A percentile compares a stretch with the other conserved stretches of the same genome.
phyloP scores from a whole-genome alignment of 1,140 invertebrate genomes.

The fruit fly (Drosophila melanogaster) region Release_6_plus_ISO1_MT NT_033777.3:12564501-12565000 shows the following conservation, averaged over 20 bases:
- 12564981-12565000: too few species aligned
- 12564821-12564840: too few species aligned
- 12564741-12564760: too few species aligned
- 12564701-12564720: too few species aligned
- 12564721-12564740: too few species aligned
- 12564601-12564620: conserved; percentile 3
- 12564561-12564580: conserved; percentile 8
- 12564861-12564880: not conserved
- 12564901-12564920: not conserved
- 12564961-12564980: too few species aligned
- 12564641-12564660: not conserved
- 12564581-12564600: not conserved
- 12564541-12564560: conserved; percentile 11
- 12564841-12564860: too few species aligned
- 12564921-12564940: not conserved
- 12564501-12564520: not conserved
- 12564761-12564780: too few species aligned
- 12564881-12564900: not conserved
- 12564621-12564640: conserved; percentile 6
- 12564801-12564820: too few species aligned
- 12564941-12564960: not conserved
- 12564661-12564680: too few species aligned
- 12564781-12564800: too few species aligned
- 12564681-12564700: too few species aligned
- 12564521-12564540: not conserved